Evolutionary conservation across 2,113 vertebrate genomes (phyloP).

Genomic region (Gasterosteus nipponicus): DNA sequence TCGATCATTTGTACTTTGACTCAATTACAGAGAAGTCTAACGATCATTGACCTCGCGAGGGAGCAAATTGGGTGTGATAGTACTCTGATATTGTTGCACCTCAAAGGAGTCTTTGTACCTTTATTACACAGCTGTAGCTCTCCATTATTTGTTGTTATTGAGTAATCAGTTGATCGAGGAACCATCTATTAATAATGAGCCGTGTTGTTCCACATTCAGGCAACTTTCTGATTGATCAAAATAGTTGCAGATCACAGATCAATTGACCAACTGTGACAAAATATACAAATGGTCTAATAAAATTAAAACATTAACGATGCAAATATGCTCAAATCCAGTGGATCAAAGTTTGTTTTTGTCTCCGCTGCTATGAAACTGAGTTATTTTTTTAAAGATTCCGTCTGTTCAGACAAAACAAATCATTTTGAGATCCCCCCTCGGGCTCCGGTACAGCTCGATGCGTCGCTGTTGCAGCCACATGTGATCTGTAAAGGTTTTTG

Average conservation of each 20-base stretch:
- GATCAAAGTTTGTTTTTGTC: neutral
- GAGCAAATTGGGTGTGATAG: neutral
- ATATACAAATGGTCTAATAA: neutral
- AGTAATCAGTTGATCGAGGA: neutral
- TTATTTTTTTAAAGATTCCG: neutral
- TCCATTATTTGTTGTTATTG: neutral
- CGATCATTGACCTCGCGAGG: neutral
- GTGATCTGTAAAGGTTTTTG: neutral
- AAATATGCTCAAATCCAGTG: neutral
- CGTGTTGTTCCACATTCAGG: neutral
- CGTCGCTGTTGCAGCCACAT: neutral
- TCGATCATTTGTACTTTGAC: neutral
- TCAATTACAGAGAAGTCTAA: conserved; percentile 14
- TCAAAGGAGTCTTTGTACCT: neutral
- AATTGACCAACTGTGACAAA: neutral
- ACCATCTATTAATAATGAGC: neutral
- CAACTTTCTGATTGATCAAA: neutral
- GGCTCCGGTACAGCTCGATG: neutral
- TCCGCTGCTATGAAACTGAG: neutral
- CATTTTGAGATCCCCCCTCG: neutral
- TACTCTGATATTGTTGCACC: neutral
- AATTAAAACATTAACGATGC: neutral
- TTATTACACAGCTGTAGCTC: neutral
- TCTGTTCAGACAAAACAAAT: neutral
- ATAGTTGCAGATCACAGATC: neutral